Percentiles rank a stretch among this genome's conserved stretches.
Conservation (phyloP, 2,113 vertebrate species). For the Zosterops pallidus region DNA sequence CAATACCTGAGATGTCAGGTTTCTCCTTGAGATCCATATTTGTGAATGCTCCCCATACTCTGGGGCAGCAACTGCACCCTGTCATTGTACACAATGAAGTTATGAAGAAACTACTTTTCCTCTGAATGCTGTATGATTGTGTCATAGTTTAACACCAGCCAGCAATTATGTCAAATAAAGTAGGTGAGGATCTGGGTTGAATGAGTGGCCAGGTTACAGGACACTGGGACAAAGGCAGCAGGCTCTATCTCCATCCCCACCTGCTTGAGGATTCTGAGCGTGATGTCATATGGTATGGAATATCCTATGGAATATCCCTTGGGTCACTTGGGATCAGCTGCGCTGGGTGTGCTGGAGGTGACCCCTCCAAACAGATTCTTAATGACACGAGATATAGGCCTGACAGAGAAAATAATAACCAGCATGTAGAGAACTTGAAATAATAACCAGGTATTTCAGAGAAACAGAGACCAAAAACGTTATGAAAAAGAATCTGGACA, state of each 20-base stretch:
- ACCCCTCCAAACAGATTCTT: background rate
- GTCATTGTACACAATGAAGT: background rate
- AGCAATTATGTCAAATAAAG: background rate
- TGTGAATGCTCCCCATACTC: background rate
- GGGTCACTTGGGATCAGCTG: background rate
- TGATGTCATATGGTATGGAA: background rate
- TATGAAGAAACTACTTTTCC: background rate
- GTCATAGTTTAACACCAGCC: rapidly evolving
- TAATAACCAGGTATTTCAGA: background rate
- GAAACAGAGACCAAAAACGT: background rate
- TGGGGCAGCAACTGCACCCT: background rate
- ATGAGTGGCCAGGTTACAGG: background rate
- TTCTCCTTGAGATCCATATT: background rate
- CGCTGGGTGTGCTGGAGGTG: background rate
- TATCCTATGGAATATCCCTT: background rate
- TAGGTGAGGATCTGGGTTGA: background rate
- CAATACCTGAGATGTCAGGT: background rate
- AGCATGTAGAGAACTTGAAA: background rate
- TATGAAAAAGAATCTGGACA: background rate
- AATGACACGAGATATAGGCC: background rate
- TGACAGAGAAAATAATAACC: background rate
- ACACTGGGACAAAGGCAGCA: background rate
- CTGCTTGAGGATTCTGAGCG: background rate
- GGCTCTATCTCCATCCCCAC: background rate
- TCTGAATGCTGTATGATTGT: background rate